Evolutionary conservation across 2,888 invertebrate genomes (phyloP).

Genomic region (Muschampia plurimacula): DNA sequence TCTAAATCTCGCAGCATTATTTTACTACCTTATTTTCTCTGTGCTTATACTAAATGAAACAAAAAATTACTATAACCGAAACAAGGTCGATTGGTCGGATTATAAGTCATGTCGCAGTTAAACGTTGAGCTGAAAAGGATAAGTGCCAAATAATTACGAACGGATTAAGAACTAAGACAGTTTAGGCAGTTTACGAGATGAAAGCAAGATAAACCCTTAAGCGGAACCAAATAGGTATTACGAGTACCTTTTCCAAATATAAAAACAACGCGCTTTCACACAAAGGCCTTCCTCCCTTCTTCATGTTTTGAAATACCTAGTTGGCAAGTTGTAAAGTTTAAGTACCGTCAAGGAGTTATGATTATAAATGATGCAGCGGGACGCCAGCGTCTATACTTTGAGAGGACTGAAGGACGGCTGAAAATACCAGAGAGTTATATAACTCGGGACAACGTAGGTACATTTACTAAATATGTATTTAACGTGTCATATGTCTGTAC

Average conservation of each 20-base stretch:
- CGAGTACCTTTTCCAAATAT: background rate
- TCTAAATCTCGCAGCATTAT: too few species aligned
- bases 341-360: constrained; percentile 65
- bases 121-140: background rate
- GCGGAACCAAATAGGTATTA: background rate
- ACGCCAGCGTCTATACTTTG: constrained; percentile 40
- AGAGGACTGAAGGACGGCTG: constrained; percentile 52
- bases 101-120: too few species aligned
- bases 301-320: constrained; percentile 59
- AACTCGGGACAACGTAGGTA: background rate
- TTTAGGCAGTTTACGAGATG: background rate
- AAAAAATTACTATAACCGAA: too few species aligned
- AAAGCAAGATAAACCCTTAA: background rate
- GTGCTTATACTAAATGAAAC: too few species aligned
- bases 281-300: constrained; percentile 45
- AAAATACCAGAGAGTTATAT: constrained; percentile 35
- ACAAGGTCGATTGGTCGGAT: too few species aligned
- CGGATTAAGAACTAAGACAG: background rate
- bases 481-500: too few species aligned
- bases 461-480: background rate
- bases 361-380: constrained; percentile 73
- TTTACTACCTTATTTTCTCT: too few species aligned
- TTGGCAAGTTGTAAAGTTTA: constrained; percentile 65
- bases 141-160: background rate
- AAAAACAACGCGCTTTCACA: too few species aligned